A percentile compares a stretch with the other conserved stretches of the same genome.
phyloP scores from a whole-genome alignment of 2,888 invertebrate species.

The Physocephala rufipes region DNA sequence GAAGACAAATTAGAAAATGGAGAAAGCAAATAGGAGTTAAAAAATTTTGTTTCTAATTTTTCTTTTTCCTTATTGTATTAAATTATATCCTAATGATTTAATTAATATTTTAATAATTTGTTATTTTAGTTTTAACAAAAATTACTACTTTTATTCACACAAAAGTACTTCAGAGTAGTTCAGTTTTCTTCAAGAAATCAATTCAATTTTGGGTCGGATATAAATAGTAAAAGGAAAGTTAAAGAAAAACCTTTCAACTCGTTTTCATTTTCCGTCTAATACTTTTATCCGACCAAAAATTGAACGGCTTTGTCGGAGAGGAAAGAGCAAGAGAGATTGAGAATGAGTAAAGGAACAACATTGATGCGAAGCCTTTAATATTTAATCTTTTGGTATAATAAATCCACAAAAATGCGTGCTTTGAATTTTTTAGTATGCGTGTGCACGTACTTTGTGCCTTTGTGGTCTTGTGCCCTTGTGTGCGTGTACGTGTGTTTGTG shows the following conservation, averaged over 20 bases:
- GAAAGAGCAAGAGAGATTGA: neutral
- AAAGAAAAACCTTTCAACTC: no score
- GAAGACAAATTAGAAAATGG: no score
- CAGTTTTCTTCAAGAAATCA: neutral
- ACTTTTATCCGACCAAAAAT: no score
- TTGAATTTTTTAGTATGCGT: no score
- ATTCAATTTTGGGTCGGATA: neutral
- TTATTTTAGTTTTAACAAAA: neutral
- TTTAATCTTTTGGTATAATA: neutral
- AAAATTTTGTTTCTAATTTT: no score
- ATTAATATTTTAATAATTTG: no score
- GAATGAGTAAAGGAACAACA: neutral
- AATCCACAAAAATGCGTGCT: no score
- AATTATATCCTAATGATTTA: no score
- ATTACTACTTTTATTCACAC: neutral
- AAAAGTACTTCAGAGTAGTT: neutral
- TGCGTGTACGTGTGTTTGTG: neutral
- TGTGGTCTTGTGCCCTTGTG: neutral
- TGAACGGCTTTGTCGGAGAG: neutral
- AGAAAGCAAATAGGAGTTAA: no score
- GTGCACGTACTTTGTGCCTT: neutral
- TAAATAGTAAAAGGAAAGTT: neutral
- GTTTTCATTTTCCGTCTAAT: no score
- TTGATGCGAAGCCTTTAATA: neutral
- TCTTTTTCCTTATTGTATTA: no score